Conservation (phyloP, 2,888 invertebrate species). For the Trimorus sp. region DNA sequence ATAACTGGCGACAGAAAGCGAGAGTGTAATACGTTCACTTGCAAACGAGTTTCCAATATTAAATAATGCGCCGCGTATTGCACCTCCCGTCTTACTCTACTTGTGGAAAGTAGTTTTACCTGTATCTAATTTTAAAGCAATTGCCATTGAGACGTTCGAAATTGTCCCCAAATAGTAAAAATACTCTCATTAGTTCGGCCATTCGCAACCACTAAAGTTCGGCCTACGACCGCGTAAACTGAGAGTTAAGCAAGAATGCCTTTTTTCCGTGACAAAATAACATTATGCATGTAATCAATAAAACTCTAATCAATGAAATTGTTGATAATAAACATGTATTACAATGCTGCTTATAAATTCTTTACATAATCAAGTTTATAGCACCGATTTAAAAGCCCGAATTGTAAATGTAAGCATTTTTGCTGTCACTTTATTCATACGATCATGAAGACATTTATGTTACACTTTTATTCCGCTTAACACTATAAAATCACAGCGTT, state of each 20-base stretch:
- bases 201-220: no score
- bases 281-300: no score
- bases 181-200: neutral
- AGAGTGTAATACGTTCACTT: constrained; percentile 69
- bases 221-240: no score
- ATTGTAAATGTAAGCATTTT: constrained; percentile 34
- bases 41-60: constrained; percentile 72
- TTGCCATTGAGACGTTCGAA: constrained; percentile 63
- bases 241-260: no score
- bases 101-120: constrained; percentile 70
- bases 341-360: no score
- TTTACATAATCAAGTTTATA: no score
- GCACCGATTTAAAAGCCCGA: neutral
- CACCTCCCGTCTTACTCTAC: constrained; percentile 65
- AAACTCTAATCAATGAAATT: no score
- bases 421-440: constrained; percentile 41
- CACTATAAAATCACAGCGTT: constrained; percentile 36
- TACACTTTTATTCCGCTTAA: constrained; percentile 36
- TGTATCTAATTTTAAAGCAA: constrained; percentile 68
- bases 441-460: constrained; percentile 51
- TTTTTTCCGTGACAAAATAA: no score
- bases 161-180: constrained; percentile 43
- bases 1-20: constrained; percentile 64
- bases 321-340: no score
- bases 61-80: constrained; percentile 67